These are phyloP conservation scores for Loriculus beryllinus DNA, from an alignment of 2,797 vertebrate species.

Conservation along the genomic window DNA sequence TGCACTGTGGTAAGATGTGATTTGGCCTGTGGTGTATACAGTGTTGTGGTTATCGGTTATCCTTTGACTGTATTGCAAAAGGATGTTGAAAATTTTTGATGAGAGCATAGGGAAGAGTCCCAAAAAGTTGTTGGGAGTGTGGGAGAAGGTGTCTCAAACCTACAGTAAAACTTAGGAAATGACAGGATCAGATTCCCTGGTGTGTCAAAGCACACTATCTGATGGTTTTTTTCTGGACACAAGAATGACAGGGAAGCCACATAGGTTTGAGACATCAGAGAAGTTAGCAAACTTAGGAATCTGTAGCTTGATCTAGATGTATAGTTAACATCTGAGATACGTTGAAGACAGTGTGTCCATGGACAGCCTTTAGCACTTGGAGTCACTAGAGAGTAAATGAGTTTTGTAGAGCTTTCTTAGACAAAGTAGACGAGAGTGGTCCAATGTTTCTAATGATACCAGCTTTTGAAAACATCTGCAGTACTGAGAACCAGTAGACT, in stretches of 20 bases:
- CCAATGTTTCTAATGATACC: background rate
- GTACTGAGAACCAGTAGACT: background rate
- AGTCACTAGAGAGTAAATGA: background rate
- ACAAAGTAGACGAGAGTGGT: background rate
- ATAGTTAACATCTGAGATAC: background rate
- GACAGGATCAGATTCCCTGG: background rate
- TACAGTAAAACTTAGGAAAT: background rate
- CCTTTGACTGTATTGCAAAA: background rate
- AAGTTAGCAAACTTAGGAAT: background rate
- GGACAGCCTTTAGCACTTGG: background rate
- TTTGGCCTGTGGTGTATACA: background rate
- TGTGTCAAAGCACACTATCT: fast-evolving
- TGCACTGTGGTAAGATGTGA: background rate
- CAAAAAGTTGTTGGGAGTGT: background rate
- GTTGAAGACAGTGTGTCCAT: background rate
- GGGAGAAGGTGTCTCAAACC: background rate
- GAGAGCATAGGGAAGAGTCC: background rate
- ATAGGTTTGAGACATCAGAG: background rate
- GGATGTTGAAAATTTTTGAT: background rate
- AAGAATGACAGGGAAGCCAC: background rate
- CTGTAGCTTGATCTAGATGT: background rate
- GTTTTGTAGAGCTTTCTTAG: background rate
- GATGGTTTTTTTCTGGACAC: background rate
- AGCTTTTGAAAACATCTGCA: background rate
- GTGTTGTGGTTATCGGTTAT: background rate